Evolutionary conservation across 1,140 invertebrate genomes (phyloP), one percentile per base, ranked within the genome.

Genomic region (Drosophila ironensis): DNA sequence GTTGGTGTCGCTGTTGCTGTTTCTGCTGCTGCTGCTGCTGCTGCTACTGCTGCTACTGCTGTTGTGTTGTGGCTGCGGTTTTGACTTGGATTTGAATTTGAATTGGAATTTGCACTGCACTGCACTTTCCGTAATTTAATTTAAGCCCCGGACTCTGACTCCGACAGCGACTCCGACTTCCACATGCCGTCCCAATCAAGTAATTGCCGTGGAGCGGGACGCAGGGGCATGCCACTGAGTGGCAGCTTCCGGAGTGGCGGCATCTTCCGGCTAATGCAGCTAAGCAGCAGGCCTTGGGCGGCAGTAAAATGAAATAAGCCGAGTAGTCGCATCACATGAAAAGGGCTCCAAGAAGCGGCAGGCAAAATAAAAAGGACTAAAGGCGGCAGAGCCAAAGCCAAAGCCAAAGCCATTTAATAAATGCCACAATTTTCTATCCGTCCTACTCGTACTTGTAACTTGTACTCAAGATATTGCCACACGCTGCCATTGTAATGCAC

Each of bases 351-450:
- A 16, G 33, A 16, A 16, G 14, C 14, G 33, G 33, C 12, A 37
- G 33, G 12, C 14, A 2, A 24, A 30, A 72, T 56, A 50, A 35
- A 63, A 56, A 53, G 33, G 7, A 33, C 11, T 12, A 33, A 33
- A 42, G 35, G 19, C 16, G 35, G 46, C 35, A 30, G 33, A 12
- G 17, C 16, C n/a, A 9, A 4, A 16, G 33, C 47, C 17, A 57
- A 52, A 71, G 66, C 38, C 73, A 78, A 70, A 78, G 50, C 78
- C 64, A 84, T 82, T 84, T 82, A 82, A 82, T 82, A 82, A 82
- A 84, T 82, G 76, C 78, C 78, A 82, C 80, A 82, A 84, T 82
- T 77, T 82, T 82, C 63, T 73, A 71, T 81, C 77, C 57, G 25
- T 59, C 53, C 64, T 48, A 46, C 41, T 44, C 35, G 24, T 28